Conservation (phyloP, 2,113 vertebrate genomes). For the Leucoraja erinaceus region DNA sequence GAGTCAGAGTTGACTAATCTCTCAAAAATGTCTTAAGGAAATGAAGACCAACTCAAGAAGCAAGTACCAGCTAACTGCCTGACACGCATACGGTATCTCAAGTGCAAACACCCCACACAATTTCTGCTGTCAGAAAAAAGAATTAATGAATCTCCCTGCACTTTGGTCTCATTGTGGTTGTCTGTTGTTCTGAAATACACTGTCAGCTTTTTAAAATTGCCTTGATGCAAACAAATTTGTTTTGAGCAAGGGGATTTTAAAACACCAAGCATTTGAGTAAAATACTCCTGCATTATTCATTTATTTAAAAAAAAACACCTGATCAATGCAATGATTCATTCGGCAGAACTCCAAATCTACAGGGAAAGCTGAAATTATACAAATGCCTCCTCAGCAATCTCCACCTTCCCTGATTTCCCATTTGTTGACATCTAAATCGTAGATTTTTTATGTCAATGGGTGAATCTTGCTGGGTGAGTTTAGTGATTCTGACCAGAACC, state of each 20-base stretch:
- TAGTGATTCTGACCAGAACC: too few species aligned
- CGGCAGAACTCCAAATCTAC: not conserved
- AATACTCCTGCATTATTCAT: not conserved
- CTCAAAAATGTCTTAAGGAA: not conserved
- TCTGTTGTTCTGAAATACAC: not conserved
- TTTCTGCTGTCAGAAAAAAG: not conserved
- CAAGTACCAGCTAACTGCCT: not conserved
- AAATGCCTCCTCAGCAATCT: constrained; percentile 40
- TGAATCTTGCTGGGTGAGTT: too few species aligned
- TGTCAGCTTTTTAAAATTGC: not conserved
- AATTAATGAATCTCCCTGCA: not conserved
- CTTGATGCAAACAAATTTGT: not conserved
- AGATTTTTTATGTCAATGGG: not conserved
- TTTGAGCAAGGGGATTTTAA: not conserved
- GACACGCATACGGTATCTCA: not conserved
- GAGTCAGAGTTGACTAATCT: not conserved
- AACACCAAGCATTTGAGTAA: not conserved
- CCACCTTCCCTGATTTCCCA: not conserved
- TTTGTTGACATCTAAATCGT: not conserved
- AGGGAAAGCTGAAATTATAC: not conserved
- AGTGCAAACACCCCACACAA: not conserved
- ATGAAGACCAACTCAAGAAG: not conserved
- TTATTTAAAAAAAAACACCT: not conserved
- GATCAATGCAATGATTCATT: not conserved
- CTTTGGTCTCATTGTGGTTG: not conserved